Evolutionary conservation across 2,113 vertebrate species (phyloP).

Genomic region (Ancistrus triradiatus): DNA sequence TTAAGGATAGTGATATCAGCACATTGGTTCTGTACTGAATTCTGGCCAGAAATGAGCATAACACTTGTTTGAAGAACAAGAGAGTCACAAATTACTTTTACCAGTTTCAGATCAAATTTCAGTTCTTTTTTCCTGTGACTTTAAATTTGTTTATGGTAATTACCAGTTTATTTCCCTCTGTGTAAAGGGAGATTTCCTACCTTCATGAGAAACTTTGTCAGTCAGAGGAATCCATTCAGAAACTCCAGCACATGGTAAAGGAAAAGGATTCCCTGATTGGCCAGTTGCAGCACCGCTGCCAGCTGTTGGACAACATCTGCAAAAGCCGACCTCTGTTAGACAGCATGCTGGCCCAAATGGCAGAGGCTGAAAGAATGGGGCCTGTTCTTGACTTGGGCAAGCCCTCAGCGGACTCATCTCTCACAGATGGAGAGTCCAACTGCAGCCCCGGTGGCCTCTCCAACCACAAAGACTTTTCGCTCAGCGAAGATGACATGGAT

Average conservation of each 20-base stretch:
- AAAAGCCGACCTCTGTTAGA: conserved; percentile 61
- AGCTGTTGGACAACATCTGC: conserved; percentile 69
- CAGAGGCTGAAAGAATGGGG: conserved; percentile 65
- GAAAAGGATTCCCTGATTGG: conserved; percentile 63
- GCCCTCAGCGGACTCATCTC: conserved; percentile 30
- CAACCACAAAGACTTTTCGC: conserved; percentile 63
- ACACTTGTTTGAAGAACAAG: too few species aligned
- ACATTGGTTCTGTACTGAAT: too few species aligned
- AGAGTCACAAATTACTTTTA: too few species aligned
- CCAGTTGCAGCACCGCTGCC: conserved; percentile 67
- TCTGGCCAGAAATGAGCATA: too few species aligned
- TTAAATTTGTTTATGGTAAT: too few species aligned
- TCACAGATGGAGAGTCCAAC: conserved; percentile 49
- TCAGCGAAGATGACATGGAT: conserved; percentile 59
- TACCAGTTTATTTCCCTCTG: neutral
- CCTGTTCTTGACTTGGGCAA: conserved; percentile 45
- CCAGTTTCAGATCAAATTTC: neutral
- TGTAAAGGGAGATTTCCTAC: conserved; percentile 64
- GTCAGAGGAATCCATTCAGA: conserved; percentile 63
- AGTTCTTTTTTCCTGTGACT: neutral
- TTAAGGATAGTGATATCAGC: too few species aligned
- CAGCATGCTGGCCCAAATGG: conserved; percentile 66
- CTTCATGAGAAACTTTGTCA: conserved; percentile 66
- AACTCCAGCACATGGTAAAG: conserved; percentile 59
- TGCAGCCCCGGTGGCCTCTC: conserved; percentile 52